Conservation (phyloP, 1,140 invertebrate species). For the Lepidurus arcticus region DNA sequence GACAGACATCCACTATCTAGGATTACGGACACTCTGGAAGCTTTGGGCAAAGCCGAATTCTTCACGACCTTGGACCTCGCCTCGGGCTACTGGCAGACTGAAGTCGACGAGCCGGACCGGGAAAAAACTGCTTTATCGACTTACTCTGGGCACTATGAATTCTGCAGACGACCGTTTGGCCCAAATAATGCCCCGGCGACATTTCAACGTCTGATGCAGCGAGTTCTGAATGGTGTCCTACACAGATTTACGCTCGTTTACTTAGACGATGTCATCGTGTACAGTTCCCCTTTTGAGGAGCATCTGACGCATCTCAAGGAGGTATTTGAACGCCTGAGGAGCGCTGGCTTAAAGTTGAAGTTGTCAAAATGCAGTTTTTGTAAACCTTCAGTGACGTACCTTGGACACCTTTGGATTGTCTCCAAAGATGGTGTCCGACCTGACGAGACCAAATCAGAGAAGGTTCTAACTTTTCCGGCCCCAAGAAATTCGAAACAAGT, state of each 20-base stretch:
- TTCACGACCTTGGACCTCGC: conserved; percentile 46
- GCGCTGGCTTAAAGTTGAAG: conserved; percentile 30
- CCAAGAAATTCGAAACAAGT: conserved; percentile 35
- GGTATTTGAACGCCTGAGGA: conserved; percentile 40
- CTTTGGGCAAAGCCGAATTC: conserved; percentile 40
- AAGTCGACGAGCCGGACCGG: conserved; percentile 41
- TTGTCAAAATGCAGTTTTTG: conserved; percentile 43
- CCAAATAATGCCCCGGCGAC: conserved; percentile 44
- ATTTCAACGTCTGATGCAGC: conserved; percentile 46
- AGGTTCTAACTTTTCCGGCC: conserved; percentile 35
- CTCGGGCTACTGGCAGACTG: conserved; percentile 48
- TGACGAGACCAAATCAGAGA: conserved; percentile 36
- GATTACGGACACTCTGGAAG: conserved; percentile 46
- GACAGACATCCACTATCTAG: conserved; percentile 48
- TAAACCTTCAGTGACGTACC: conserved; percentile 37
- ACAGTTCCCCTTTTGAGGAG: conserved; percentile 39
- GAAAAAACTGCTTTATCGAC: conserved; percentile 46
- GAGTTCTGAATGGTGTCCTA: conserved; percentile 38
- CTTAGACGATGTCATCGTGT: conserved; percentile 48
- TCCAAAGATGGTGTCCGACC: conserved; percentile 36
- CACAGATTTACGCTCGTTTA: conserved; percentile 39
- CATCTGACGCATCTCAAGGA: conserved; percentile 42
- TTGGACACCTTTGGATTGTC: conserved; percentile 41
- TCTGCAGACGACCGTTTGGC: conserved; percentile 46
- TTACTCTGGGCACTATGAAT: conserved; percentile 45